Evolutionary conservation across 2,888 invertebrate species (phyloP).

Genomic region (Epiblema foenella): DNA sequence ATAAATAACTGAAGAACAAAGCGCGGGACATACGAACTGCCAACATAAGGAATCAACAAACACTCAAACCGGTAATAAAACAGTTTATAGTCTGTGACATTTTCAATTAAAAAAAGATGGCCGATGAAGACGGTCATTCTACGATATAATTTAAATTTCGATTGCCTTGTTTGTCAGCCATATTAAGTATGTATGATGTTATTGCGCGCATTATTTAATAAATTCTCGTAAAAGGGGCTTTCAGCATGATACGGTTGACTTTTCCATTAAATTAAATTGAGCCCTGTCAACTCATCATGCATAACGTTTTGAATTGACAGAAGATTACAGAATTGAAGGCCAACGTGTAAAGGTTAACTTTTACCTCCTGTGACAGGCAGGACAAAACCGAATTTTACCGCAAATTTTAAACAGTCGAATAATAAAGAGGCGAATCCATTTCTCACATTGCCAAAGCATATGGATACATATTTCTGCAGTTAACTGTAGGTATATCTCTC

Average conservation of each 20-base stretch:
- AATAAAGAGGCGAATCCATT: too few species aligned
- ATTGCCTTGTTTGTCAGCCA: constrained; percentile 51
- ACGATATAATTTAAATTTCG: constrained; percentile 55
- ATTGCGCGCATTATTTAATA: constrained; percentile 38
- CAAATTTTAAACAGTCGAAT: too few species aligned
- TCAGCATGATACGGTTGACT: constrained; percentile 25
- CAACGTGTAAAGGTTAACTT: constrained; percentile 11
- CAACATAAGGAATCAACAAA: constrained; percentile 54
- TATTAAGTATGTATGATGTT: constrained; percentile 39
- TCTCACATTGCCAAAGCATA: too few species aligned
- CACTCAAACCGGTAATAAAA: constrained; percentile 71
- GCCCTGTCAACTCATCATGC: constrained; percentile 36
- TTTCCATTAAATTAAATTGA: constrained; percentile 43
- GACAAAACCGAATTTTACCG: neutral
- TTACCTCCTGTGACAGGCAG: constrained; percentile 19
- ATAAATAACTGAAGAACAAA: constrained; percentile 47
- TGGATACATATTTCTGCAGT: too few species aligned
- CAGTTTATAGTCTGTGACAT: constrained; percentile 72
- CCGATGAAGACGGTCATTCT: constrained; percentile 56
- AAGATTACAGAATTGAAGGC: constrained; percentile 30
- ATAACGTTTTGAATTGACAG: constrained; percentile 33
- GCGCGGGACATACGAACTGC: constrained; percentile 17
- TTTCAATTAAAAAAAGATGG: constrained; percentile 74
- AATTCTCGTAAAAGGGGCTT: constrained; percentile 31
- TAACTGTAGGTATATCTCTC: too few species aligned